These are phyloP conservation scores for Channa argus DNA, from an alignment of 2,113 vertebrate species.

Conservation along the genomic window DNA sequence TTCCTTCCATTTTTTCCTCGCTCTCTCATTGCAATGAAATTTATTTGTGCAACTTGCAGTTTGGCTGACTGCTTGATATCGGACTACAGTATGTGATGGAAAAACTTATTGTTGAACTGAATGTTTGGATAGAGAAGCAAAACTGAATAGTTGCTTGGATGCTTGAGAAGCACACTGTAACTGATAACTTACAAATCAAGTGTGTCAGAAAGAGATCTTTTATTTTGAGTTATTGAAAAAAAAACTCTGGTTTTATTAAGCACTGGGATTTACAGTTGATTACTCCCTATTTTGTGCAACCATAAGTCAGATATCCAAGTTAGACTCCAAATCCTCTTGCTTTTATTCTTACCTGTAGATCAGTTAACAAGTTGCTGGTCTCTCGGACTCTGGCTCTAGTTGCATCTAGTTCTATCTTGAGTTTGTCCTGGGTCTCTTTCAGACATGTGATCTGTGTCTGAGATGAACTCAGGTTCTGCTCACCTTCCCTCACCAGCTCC, in stretches of 20 bases:
- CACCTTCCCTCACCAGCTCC: slow-evolving; percentile 90
- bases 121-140: not conserved
- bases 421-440: slow-evolving; percentile 92
- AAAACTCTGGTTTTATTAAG: too few species aligned
- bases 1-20: not conserved
- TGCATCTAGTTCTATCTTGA: slow-evolving; percentile 90
- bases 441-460: slow-evolving; percentile 91
- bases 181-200: too few species aligned
- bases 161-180: too few species aligned
- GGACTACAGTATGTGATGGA: not conserved
- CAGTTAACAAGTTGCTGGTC: slow-evolving; percentile 90
- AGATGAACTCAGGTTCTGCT: slow-evolving; percentile 90
- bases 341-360: slow-evolving; percentile 83
- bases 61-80: not conserved
- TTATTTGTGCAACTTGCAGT: not conserved
- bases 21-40: not conserved
- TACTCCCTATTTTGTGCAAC: too few species aligned
- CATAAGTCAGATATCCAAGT: too few species aligned
- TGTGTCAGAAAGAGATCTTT: too few species aligned
- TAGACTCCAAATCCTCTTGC: too few species aligned
- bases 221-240: too few species aligned
- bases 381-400: slow-evolving; percentile 90
- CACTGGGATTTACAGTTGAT: too few species aligned
- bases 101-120: not conserved
- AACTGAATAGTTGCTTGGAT: not conserved